phyloP scores from a whole-genome alignment of 2,113 vertebrate species.

The Leptobrachium ailaonicum region DNA sequence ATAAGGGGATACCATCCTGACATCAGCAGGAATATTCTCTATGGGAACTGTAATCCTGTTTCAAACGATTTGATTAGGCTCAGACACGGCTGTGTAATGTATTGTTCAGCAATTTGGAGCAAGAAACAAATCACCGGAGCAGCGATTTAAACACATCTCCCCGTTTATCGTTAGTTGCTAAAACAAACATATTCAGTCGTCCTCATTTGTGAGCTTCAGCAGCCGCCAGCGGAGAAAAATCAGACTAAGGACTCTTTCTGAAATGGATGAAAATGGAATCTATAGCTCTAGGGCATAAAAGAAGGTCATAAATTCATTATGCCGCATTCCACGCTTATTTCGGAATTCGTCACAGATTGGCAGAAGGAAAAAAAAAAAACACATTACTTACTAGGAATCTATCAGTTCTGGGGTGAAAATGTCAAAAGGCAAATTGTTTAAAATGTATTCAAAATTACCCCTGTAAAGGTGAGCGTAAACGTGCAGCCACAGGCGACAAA shows the following conservation, averaged over 20 bases:
- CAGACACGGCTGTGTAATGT: too few relatives aligned
- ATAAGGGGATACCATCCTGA: too few relatives aligned
- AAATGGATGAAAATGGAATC: background rate
- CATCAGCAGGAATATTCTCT: too few relatives aligned
- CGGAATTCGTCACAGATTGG: constrained; percentile 9
- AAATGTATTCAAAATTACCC: background rate
- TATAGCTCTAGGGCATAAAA: constrained; percentile 9
- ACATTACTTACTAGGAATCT: background rate
- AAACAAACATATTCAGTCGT: background rate
- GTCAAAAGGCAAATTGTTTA: background rate
- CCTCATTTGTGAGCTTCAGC: constrained; percentile 10
- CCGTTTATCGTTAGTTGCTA: background rate
- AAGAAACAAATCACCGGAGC: background rate
- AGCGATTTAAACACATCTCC: background rate
- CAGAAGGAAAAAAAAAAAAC: background rate
- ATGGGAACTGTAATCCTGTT: too few relatives aligned
- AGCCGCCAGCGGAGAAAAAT: background rate
- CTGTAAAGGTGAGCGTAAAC: background rate
- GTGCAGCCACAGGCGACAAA: too few relatives aligned
- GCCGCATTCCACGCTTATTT: constrained; percentile 7
- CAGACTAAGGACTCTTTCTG: background rate
- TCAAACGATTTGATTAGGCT: too few relatives aligned
- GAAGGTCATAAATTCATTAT: constrained; percentile 35
- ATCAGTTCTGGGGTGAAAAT: background rate
- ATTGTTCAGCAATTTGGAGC: too few relatives aligned